Percentiles rank a stretch among this genome's conserved stretches.
phyloP scores from a whole-genome alignment of 2,113 vertebrate species.

The Jaculus jaculus region DNA sequence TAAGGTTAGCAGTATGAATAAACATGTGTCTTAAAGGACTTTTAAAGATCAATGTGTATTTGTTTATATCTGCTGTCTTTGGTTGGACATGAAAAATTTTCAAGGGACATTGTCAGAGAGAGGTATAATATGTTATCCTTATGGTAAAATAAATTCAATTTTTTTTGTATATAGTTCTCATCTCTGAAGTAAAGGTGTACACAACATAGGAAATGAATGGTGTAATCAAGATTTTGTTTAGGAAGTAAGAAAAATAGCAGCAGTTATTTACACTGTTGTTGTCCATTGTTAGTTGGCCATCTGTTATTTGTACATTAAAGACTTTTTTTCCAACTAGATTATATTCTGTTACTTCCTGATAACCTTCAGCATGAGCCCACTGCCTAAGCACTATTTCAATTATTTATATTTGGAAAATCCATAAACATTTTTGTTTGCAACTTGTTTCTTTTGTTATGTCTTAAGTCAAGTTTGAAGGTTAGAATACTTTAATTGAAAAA shows the following conservation, averaged over 20 bases:
- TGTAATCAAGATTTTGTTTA: conserved; percentile 86
- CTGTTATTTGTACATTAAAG: conserved; percentile 84
- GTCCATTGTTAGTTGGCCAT: conserved; percentile 80
- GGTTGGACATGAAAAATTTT: conserved; percentile 85
- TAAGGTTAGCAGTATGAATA: conserved; percentile 85
- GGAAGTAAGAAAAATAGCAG: conserved; percentile 82
- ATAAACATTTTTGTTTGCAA: conserved; percentile 84
- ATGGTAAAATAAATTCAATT: conserved; percentile 87
- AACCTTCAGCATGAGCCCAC: conserved; percentile 89
- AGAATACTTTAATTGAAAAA: conserved; percentile 88
- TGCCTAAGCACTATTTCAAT: conserved; percentile 86
- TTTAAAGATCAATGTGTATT: conserved; percentile 85
- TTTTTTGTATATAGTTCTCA: conserved; percentile 87
- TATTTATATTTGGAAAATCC: conserved; percentile 86
- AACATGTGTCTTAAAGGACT: conserved; percentile 86
- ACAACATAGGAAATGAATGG: conserved; percentile 84
- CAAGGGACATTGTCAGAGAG: conserved; percentile 85
- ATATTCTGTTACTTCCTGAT: conserved; percentile 85
- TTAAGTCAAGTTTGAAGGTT: conserved; percentile 92
- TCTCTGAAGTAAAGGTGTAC: conserved; percentile 87
- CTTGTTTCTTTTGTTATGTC: conserved; percentile 85
- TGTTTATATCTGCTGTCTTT: conserved; percentile 86
- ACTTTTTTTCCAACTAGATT: conserved; percentile 83
- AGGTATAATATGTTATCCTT: conserved; percentile 88
- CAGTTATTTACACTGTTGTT: conserved; percentile 82